phyloP scores from a whole-genome alignment of 2,888 invertebrate species.

The Caenorhabditis sp. region DNA sequence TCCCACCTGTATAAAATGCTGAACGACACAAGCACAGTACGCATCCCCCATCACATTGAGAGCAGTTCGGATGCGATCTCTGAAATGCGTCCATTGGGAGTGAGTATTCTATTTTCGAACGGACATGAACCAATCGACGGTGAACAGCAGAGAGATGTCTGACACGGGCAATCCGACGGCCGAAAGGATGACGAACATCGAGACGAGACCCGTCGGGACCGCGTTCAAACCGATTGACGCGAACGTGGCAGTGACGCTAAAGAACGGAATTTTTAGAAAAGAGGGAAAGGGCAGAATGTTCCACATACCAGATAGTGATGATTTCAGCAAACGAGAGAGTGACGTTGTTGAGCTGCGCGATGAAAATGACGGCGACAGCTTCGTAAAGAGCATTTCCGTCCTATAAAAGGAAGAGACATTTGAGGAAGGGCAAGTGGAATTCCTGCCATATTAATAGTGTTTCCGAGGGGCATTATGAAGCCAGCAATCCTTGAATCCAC shows the following conservation, averaged over 20 bases:
- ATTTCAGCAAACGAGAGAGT: slow-evolving; percentile 87
- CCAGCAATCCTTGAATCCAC: slow-evolving; percentile 84
- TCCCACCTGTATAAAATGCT: slow-evolving; percentile 80
- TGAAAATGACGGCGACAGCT: slow-evolving; percentile 88
- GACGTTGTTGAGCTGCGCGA: slow-evolving; percentile 89
- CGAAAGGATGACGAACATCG: slow-evolving; percentile 79
- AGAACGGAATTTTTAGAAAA: neutral
- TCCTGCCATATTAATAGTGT: slow-evolving; percentile 86
- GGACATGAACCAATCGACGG: slow-evolving; percentile 81
- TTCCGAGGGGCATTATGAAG: slow-evolving; percentile 82
- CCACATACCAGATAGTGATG: slow-evolving; percentile 87
- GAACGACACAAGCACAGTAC: slow-evolving; percentile 81
- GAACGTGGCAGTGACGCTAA: slow-evolving; percentile 92
- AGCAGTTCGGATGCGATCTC: slow-evolving; percentile 82
- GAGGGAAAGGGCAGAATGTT: slow-evolving; percentile 31
- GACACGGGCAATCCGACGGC: slow-evolving; percentile 80
- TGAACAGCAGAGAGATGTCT: slow-evolving; percentile 80
- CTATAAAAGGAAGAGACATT: slow-evolving; percentile 9
- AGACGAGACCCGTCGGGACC: slow-evolving; percentile 81
- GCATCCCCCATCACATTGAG: slow-evolving; percentile 82
- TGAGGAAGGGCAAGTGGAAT: neutral
- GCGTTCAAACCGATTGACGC: slow-evolving; percentile 98
- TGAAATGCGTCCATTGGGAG: slow-evolving; percentile 66
- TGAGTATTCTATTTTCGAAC: no score
- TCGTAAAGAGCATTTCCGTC: slow-evolving; percentile 84